phyloP scores from a whole-genome alignment of 2,888 invertebrate species.

The Pterostichus madidus region DNA sequence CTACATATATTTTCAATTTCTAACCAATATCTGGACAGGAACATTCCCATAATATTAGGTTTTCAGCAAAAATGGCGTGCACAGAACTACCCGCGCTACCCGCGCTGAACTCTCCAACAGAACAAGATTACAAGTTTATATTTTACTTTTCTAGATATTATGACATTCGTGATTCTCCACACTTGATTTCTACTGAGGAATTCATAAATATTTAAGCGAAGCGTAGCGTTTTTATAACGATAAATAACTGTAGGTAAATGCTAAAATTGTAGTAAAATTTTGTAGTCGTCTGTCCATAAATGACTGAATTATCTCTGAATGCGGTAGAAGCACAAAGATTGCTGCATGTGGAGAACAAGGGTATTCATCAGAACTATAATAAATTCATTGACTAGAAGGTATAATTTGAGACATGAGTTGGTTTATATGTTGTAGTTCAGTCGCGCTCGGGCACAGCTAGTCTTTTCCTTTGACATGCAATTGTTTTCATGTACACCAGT shows the following conservation, averaged over 20 bases:
- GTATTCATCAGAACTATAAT: slow-evolving; percentile 32
- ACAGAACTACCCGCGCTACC: not conserved
- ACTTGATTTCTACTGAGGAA: not conserved
- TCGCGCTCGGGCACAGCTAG: slow-evolving; percentile 15
- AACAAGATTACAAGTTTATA: slow-evolving; percentile 10
- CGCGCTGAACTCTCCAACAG: not conserved
- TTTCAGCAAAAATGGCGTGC: slow-evolving; percentile 38
- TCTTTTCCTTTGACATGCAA: slow-evolving; percentile 27
- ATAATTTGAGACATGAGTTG: slow-evolving; percentile 51
- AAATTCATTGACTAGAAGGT: slow-evolving; percentile 43
- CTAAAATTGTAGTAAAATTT: not conserved
- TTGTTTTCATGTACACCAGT: not conserved
- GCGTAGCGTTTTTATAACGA: slow-evolving; percentile 1
- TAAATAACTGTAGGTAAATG: no score
- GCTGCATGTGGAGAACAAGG: not conserved
- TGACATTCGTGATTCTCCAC: not conserved
- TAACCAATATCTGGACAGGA: slow-evolving; percentile 19
- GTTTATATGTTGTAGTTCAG: slow-evolving; percentile 19
- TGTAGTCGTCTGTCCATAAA: not conserved
- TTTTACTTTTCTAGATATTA: not conserved
- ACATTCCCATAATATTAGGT: slow-evolving; percentile 35
- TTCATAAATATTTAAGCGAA: slow-evolving; percentile 11
- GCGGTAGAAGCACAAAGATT: not conserved
- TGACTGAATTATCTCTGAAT: slow-evolving; percentile 18
- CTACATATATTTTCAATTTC: slow-evolving; percentile 25